phyloP scores from a whole-genome alignment of 1,140 invertebrate genomes.

The Lordiphosa collinella region DNA sequence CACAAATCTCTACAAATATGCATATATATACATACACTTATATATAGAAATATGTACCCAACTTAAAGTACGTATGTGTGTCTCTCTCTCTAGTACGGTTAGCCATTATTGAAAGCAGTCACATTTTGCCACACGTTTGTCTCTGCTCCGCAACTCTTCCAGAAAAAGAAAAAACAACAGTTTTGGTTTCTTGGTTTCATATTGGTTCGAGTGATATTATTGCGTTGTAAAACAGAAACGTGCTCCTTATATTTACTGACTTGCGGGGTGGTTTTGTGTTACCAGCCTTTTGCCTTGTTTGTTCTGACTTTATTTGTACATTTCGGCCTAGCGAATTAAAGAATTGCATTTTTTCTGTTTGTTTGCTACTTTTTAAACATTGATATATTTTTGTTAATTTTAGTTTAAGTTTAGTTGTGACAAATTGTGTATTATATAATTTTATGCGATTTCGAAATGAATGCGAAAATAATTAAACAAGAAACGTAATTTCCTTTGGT shows the following conservation, averaged over 20 bases:
- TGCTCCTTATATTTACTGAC: constrained; percentile 18
- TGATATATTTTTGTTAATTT: constrained; percentile 59
- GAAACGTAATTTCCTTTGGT: constrained; percentile 21
- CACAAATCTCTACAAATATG: constrained; percentile 53
- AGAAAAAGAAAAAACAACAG: too few species aligned
- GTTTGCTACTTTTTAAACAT: constrained; percentile 2
- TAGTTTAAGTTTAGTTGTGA: constrained; percentile 74
- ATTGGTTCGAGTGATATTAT: constrained; percentile 56
- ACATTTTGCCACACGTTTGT: constrained; percentile 21
- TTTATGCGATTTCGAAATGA: constrained; percentile 73
- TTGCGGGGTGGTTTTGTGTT: constrained; percentile 13
- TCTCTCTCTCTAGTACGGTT: constrained; percentile 48
- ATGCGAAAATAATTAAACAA: constrained; percentile 57
- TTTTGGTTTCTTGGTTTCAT: constrained; percentile 6
- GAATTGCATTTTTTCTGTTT: constrained; percentile 51
- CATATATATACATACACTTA: constrained; percentile 37
- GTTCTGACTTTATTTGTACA: constrained; percentile 11
- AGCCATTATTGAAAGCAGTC: constrained; percentile 32
- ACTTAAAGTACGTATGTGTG: constrained; percentile 48
- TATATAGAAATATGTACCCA: constrained; percentile 61
- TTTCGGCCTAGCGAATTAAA: constrained; percentile 28
- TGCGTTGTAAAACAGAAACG: constrained; percentile 10
- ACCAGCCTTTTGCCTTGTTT: constrained; percentile 9
- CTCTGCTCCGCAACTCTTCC: not conserved
- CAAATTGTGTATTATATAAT: constrained; percentile 75